Base-by-base conservation (phyloP, 2,888 invertebrate species). In the Anthophora plumipes region DNA sequence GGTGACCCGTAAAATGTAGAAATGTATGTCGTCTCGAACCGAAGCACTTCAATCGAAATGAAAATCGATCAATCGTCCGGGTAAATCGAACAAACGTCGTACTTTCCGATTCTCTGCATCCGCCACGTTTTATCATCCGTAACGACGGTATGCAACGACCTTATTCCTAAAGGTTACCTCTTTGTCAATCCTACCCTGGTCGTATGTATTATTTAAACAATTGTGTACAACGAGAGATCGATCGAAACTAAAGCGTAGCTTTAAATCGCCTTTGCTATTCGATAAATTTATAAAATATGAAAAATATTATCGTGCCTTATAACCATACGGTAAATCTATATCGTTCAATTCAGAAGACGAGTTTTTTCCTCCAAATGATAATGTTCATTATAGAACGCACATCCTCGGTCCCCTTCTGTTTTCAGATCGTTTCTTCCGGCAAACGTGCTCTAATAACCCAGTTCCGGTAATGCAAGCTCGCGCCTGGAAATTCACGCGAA, bases 1-100 rank as follows among this genome's bases (percentile, higher is more conserved):
- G 76, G 77, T 80, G 83, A 76, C 46, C 73, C 61, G 74, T 12
- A 20, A 63, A 83, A 74, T 68, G 54, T 43, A 74, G 55, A 61
- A 83, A 83, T n/a, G 67, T 77, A 48, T 79, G 76, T 73, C 79
- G 70, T 39, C 46, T 46, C 41, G 14, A 20, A 43, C 43, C n/a
- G 55, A 11, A 60, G 39, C 59, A 9, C 76, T 55, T 63, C 20
- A 46, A 64, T 59, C 9, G 52, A 22, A 54, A 52, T 60, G 50
- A 11, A 59, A 43, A 68, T 54, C 39, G 68, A 76, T 77, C 67
- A 77, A 80, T 48, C 68, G 57, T 43, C 17, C 50, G 63, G 20
- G 46, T 59, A 41, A 52, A 59, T 57, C 69, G 25, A 12, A 1
- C 12, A 41, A 20, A 41, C 2, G 17, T 20, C 46, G 43, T 50